Base-by-base conservation (phyloP, 1,140 invertebrate species). In the Brachionus paranguensis region DNA sequence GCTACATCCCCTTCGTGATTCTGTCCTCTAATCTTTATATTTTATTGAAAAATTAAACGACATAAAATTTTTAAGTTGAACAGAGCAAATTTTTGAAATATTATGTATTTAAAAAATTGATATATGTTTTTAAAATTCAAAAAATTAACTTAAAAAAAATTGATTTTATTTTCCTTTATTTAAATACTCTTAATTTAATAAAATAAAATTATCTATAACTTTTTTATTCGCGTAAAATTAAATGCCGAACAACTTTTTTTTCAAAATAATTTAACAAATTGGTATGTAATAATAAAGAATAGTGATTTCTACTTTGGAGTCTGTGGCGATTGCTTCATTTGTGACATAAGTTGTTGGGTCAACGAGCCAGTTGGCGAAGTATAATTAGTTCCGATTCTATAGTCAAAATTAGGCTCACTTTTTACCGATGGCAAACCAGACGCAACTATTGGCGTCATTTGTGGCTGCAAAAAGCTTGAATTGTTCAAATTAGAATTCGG, bases 1-100 rank as follows among this genome's bases (percentile, higher is more conserved):
- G 78, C 78, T 87, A 86, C 12, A 87, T 87, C 72, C 85, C 85
- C 47, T 74, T 43, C n/a, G 33, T 43, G 14, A 72, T 37, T 37
- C 2, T 37, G 4, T 37, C 2, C 33, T 7, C 33, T 7, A 6
- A 37, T 37, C 33, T 37, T 7, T 7, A 37, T 37, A 37, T 37
- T 37, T 37, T 37, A 37, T 7, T 37, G 1, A 37, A 37, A 37
- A 37, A 6, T 37, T 37, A 6, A 37, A 37, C 33, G 33, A 7
- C 0, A 37, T 37, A 37, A 37, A 37, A 37, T 37, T 37, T 37
- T 37, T 6, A 7, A 37, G 1, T 37, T 7, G 4, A 7, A 6
- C 6, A 37, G 33, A 37, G 2, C 0, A 14, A 14, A 53, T 53
- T 14, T 53, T 17, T 53, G 11, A 14, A n/a, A 47, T n/a, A 14